Evolutionary conservation across 1,140 invertebrate species (phyloP), one percentile per base, ranked within the genome.

Genomic region (Papilio polyxenes): DNA sequence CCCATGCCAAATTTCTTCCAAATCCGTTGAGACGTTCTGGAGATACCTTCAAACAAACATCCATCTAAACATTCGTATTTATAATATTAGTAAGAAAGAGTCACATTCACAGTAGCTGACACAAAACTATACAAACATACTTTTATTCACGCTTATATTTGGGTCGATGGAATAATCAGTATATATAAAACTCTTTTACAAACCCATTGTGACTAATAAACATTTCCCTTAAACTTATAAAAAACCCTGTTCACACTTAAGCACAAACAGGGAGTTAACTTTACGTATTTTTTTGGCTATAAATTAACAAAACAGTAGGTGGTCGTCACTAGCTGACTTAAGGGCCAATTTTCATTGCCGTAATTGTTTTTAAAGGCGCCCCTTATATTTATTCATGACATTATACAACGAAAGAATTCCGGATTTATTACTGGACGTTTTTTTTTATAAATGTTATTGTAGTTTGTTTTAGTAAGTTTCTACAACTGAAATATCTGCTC

Each of bases 181-280:
- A 31, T 31, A 44, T 44, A 44, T 6, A 59, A 59, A 59, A 20
- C 31, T 11, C 9, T 37, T 72, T 72, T 37, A 72, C 11, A 15
- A 72, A 13, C 65, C 65, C 65, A 72, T 40, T 72, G 65, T 72
- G 65, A 40, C 65, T 72, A 72, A 72, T 72, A 72, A 72, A 72
- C 13, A 11, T 37, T 72, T 40, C 31, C 31, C 65, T 10, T 37
- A 37, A 40, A 72, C 10, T 65, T 65, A 65, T 31, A 65, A 65
- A 31, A 65, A 62, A 53, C 59, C 59, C n/a, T 62, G 59, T 62
- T 62, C 59, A 62, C 59, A 62, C 59, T 62, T 62, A 62, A 5
- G 2, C 59, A 62, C n/a, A 31, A 72, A 72, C 65, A 37, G 65
- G 3, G 65, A 17, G 59, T 62, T 62, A 62, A 62, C 31, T 65